A percentile compares a stretch with the other conserved stretches of the same genome.
Conservation (phyloP, 2,797 vertebrate species). For the Poliocrania exsul region DNA sequence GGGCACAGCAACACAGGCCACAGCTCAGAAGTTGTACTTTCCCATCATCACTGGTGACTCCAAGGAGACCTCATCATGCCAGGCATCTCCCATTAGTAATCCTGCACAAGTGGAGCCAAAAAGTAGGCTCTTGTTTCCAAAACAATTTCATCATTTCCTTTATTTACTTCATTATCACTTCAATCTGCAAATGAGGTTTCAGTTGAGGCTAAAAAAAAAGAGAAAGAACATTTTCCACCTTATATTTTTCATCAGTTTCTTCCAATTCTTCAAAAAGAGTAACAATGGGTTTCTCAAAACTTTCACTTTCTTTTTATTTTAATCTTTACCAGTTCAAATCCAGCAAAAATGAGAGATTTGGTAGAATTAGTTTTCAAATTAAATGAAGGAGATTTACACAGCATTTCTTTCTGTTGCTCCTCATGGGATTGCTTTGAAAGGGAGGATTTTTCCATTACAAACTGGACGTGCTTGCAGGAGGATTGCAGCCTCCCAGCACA, state of each 20-base stretch:
- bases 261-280: neutral
- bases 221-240: neutral
- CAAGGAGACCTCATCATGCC: neutral
- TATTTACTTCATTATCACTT: slow-evolving; percentile 33
- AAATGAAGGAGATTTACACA: neutral
- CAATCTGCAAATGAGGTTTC: neutral
- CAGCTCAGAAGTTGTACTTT: neutral
- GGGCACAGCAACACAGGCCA: neutral
- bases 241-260: neutral
- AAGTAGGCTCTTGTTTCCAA: slow-evolving; percentile 28
- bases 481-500: neutral
- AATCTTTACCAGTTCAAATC: neutral
- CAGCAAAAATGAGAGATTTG: neutral
- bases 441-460: neutral
- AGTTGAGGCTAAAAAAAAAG: neutral
- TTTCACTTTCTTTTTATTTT: neutral
- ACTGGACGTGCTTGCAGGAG: neutral
- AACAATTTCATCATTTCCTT: slow-evolving; percentile 25
- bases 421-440: neutral
- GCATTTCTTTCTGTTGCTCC: neutral
- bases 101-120: neutral
- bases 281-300: neutral
- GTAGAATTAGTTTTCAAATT: neutral
- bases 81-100: neutral
- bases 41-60: neutral